Percentiles rank a stretch among this genome's conserved stretches.
phyloP scores from a whole-genome alignment of 1,140 invertebrate species.

The Helicorthomorpha holstii region DNA sequence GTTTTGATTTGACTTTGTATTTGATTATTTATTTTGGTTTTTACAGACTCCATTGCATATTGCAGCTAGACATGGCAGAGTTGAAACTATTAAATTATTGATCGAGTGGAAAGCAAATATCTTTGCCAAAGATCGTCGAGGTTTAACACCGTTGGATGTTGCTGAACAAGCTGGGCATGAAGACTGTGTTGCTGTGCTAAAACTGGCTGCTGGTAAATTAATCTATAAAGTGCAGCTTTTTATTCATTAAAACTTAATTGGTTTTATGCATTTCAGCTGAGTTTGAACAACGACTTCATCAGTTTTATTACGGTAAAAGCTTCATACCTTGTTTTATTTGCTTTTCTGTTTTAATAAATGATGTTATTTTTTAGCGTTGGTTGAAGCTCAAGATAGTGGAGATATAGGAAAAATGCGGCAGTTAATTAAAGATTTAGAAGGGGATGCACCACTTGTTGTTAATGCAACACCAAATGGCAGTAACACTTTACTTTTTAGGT shows the following conservation, averaged over 20 bases:
- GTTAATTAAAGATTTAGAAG: conserved; percentile 42
- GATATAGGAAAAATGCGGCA: conserved; percentile 42
- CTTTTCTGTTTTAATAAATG: not conserved
- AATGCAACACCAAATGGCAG: conserved; percentile 71
- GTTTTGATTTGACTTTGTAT: too few species aligned
- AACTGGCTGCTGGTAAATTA: conserved; percentile 42
- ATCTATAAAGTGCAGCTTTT: not conserved
- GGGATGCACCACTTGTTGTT: conserved; percentile 49
- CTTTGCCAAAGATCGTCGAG: conserved; percentile 40
- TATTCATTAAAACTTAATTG: too few species aligned
- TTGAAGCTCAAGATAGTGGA: conserved; percentile 49
- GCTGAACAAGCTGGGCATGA: conserved; percentile 52
- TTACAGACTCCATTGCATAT: conserved; percentile 59
- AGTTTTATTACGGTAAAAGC: not conserved
- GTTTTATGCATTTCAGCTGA: too few species aligned
- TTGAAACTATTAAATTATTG: conserved; percentile 46
- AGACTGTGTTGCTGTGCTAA: conserved; percentile 44
- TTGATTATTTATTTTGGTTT: too few species aligned
- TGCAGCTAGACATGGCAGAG: conserved; percentile 58
- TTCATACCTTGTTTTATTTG: not conserved
- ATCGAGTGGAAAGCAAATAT: conserved; percentile 49
- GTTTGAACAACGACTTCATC: too few species aligned
- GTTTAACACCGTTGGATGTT: conserved; percentile 50
- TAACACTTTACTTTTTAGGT: conserved; percentile 71
- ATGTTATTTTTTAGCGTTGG: conserved; percentile 31